These are phyloP conservation scores for Cygnus buccinator DNA, from an alignment of 2,113 vertebrate genomes.

Conservation along the genomic window DNA sequence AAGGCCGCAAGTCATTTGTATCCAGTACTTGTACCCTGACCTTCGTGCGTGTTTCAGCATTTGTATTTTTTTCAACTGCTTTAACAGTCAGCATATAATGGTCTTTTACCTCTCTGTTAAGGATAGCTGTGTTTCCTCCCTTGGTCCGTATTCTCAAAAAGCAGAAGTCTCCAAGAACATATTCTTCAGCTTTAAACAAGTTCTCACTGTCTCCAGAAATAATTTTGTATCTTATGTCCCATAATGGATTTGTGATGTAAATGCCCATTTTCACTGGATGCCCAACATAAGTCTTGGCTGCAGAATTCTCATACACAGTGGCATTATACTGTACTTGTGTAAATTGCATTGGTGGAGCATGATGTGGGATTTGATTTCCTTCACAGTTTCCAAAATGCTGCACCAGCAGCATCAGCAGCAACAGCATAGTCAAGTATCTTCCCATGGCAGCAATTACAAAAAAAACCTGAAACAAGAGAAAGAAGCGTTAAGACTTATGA, in stretches of 20 bases:
- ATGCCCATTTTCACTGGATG: constrained; percentile 95
- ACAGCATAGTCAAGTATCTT: constrained; percentile 81
- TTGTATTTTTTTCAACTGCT: constrained; percentile 88
- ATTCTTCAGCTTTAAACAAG: constrained; percentile 97
- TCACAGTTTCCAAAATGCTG: constrained; percentile 83
- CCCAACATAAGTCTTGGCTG: constrained; percentile 94
- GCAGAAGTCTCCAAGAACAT: constrained; percentile 93
- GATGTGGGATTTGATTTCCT: constrained; percentile 79
- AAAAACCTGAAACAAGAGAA: constrained; percentile 75
- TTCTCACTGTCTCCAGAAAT: constrained; percentile 96
- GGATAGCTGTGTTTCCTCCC: constrained; percentile 96
- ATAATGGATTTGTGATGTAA: constrained; percentile 83
- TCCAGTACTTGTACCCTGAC: constrained; percentile 93
- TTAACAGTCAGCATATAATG: constrained; percentile 91
- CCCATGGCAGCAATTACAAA: constrained; percentile 86
- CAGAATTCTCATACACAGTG: constrained; percentile 97
- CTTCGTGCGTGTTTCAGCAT: constrained; percentile 84
- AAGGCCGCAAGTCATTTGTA: constrained; percentile 94
- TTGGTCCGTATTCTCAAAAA: constrained; percentile 98
- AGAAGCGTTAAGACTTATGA: background rate
- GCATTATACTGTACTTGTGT: constrained; percentile 90
- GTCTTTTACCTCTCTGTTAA: constrained; percentile 97
- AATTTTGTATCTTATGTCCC: constrained; percentile 97
- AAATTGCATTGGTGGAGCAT: constrained; percentile 82
- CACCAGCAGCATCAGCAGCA: constrained; percentile 81